These are phyloP conservation scores for Pavo muticus DNA, from an alignment of 2,113 vertebrate genomes.

Conservation along the genomic window DNA sequence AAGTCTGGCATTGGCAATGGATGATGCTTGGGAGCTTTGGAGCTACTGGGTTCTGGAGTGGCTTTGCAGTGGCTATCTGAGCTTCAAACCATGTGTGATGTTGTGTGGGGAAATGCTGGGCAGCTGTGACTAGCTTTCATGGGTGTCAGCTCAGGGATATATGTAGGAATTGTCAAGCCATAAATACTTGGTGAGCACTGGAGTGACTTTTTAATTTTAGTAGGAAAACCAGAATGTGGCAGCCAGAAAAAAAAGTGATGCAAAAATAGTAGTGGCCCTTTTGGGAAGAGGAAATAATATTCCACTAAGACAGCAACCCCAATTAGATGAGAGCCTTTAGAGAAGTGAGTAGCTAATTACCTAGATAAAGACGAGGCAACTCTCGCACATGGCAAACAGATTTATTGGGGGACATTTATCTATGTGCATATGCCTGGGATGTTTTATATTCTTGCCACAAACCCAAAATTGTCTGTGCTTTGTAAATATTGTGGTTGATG, in stretches of 20 bases:
- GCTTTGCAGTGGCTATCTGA: background rate
- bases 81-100: background rate
- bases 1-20: background rate
- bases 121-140: background rate
- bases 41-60: background rate
- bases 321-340: conserved; percentile 46
- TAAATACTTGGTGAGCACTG: conserved; percentile 53
- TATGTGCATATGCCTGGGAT: conserved; percentile 20
- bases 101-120: background rate
- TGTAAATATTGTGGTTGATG: conserved; percentile 55
- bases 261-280: conserved; percentile 56
- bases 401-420: conserved; percentile 44
- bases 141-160: background rate
- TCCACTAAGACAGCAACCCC: conserved; percentile 21
- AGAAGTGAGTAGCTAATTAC: conserved; percentile 35
- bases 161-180: conserved; percentile 48
- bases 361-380: background rate
- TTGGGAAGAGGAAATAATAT: conserved; percentile 51
- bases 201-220: conserved; percentile 56
- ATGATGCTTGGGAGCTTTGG: background rate
- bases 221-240: conserved; percentile 54
- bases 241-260: background rate
- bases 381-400: conserved; percentile 9
- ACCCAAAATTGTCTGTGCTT: background rate
- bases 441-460: conserved; percentile 41